A percentile compares a stretch with the other conserved stretches of the same genome.
Evolutionary conservation across 2,888 invertebrate genomes (phyloP).

Genomic region (Drosophila subsilvestris): DNA sequence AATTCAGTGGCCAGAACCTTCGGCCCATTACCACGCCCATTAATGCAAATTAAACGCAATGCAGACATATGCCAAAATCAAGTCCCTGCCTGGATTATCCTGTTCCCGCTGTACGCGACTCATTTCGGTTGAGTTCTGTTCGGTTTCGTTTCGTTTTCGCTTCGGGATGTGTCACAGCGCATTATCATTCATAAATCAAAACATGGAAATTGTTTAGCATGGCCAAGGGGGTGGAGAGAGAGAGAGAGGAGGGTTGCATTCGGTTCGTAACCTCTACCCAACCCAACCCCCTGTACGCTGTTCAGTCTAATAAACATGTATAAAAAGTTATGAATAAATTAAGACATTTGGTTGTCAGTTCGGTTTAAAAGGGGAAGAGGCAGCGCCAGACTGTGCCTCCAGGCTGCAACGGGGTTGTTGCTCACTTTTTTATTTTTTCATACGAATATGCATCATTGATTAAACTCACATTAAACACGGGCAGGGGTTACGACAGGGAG

Average conservation of each 20-base stretch:
- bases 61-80: constrained; percentile 76
- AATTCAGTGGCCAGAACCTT: constrained; percentile 38
- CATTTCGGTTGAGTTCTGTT: constrained; percentile 14
- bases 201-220: constrained; percentile 79
- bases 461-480: constrained; percentile 42
- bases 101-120: neutral
- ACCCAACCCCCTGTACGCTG: neutral
- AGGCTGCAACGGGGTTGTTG: constrained; percentile 49
- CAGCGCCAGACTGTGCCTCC: neutral
- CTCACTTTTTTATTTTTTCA: constrained; percentile 68
- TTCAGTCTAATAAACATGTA: constrained; percentile 71
- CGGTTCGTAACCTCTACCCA: neutral
- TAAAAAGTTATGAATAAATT: constrained; percentile 81
- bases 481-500: neutral
- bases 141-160: neutral
- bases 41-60: constrained; percentile 82
- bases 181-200: constrained; percentile 84
- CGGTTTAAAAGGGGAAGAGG: constrained; percentile 13
- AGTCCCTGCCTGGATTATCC: constrained; percentile 12
- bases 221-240: constrained; percentile 57
- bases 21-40: constrained; percentile 76
- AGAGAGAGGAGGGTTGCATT: constrained; percentile 52
- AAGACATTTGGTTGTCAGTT: constrained; percentile 70
- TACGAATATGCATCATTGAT: constrained; percentile 26
- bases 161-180: constrained; percentile 78